A percentile compares a stretch with the other conserved stretches of the same genome.
phyloP scores from a whole-genome alignment of 2,797 vertebrate species.

The Chelidonichthys spinosus region DNA sequence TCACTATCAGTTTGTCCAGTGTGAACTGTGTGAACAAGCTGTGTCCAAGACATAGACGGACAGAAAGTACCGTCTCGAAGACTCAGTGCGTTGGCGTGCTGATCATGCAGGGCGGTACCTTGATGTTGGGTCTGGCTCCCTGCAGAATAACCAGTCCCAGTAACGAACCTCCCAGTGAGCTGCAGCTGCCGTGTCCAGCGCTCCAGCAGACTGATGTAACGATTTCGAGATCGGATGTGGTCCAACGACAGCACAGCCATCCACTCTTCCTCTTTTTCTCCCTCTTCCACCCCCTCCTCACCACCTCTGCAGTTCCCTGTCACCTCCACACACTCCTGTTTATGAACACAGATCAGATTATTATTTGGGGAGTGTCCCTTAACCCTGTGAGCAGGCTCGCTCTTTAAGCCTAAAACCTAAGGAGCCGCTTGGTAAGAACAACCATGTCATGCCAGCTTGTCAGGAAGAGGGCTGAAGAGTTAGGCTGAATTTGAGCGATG shows the following conservation, averaged over 20 bases:
- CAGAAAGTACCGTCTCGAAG: background rate
- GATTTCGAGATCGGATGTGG: constrained; percentile 88
- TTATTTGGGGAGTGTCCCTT: background rate
- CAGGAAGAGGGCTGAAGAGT: too few relatives aligned
- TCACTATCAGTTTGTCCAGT: background rate
- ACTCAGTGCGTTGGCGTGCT: background rate
- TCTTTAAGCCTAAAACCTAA: too few relatives aligned
- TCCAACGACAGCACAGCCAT: constrained; percentile 85
- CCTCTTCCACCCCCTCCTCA: background rate
- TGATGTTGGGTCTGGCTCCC: constrained; percentile 84
- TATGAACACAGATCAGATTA: background rate
- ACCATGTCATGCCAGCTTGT: too few relatives aligned
- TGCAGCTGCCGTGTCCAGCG: constrained; percentile 86
- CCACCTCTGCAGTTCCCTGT: background rate
- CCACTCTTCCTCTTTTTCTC: constrained; percentile 73
- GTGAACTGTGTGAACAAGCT: background rate
- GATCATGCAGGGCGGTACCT: constrained; percentile 73
- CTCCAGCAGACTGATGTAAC: constrained; percentile 85
- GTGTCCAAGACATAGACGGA: background rate
- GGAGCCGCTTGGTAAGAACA: too few relatives aligned
- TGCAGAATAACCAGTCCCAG: constrained; percentile 88
- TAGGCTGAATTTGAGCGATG: too few relatives aligned
- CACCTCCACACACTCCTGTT: constrained; percentile 33
- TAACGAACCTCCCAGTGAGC: constrained; percentile 86
- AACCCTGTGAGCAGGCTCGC: too few relatives aligned